Evolutionary conservation across 2,888 invertebrate species (phyloP).

Genomic region (Coelogynopora nodosa): DNA sequence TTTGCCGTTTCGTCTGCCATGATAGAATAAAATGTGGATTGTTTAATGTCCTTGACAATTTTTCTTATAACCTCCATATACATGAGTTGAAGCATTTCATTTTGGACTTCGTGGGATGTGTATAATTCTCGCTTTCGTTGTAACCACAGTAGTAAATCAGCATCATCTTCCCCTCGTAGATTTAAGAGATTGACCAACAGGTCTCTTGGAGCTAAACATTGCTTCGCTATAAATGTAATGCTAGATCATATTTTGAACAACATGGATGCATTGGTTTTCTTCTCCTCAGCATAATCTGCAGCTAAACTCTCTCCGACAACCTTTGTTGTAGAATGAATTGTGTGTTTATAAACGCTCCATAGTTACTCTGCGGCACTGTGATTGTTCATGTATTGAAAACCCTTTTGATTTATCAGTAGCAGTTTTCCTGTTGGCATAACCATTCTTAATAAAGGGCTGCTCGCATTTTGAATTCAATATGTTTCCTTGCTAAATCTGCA

Average conservation of each 20-base stretch:
- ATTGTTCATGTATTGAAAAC: conserved; percentile 46
- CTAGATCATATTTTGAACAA: conserved; percentile 47
- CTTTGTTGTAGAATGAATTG: conserved; percentile 4
- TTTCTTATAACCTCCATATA: conserved; percentile 46
- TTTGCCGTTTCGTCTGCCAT: conserved; percentile 50
- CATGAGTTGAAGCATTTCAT: conserved; percentile 49
- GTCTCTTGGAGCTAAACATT: conserved; percentile 47
- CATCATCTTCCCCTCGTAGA: conserved; percentile 45
- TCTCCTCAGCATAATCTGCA: conserved; percentile 45
- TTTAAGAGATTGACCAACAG: conserved; percentile 49
- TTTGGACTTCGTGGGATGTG: conserved; percentile 49
- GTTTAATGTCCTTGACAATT: conserved; percentile 35
- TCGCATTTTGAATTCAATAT: too few species aligned
- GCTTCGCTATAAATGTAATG: conserved; percentile 47
- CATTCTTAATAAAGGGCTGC: conserved; percentile 46
- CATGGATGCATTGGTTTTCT: conserved; percentile 43
- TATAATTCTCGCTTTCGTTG: conserved; percentile 48
- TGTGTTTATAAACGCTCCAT: conserved; percentile 41
- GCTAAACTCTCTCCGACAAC: conserved; percentile 33
- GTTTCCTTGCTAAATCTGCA: too few species aligned
- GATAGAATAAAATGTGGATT: conserved; percentile 45
- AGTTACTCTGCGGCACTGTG: conserved; percentile 47
- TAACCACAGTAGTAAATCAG: conserved; percentile 46
- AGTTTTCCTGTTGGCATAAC: conserved; percentile 49
- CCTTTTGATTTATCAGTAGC: conserved; percentile 35